Evolutionary conservation across 1,140 invertebrate species (phyloP).

Genomic region (Scaptodrosophila lebanonensis): DNA sequence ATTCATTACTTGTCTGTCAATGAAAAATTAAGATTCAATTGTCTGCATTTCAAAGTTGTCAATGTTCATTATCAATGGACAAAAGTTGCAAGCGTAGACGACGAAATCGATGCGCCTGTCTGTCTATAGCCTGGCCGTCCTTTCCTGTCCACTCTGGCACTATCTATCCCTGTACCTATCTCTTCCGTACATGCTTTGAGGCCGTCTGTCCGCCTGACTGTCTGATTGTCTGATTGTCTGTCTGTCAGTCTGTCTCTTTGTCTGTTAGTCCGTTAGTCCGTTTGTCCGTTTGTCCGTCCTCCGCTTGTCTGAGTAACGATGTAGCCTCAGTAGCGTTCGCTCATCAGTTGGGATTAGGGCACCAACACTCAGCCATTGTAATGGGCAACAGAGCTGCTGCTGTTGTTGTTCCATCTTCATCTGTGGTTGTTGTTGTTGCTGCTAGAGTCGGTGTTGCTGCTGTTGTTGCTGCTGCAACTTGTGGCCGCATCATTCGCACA

Average conservation of each 20-base stretch:
- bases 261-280: not conserved
- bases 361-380: not conserved
- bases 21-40: constrained; percentile 70
- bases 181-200: too few relatives aligned
- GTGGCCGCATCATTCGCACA: constrained; percentile 28
- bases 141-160: too few relatives aligned
- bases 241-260: not conserved
- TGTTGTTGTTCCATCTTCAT: too few relatives aligned
- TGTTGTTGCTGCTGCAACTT: constrained; percentile 7
- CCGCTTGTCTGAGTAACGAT: constrained; percentile 41
- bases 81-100: constrained; percentile 59
- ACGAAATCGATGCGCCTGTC: constrained; percentile 39
- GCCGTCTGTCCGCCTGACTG: too few relatives aligned
- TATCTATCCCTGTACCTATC: too few relatives aligned
- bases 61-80: constrained; percentile 65
- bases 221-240: constrained; percentile 3
- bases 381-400: too few relatives aligned
- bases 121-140: too few relatives aligned
- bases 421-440: too few relatives aligned
- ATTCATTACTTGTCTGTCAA: constrained; percentile 17
- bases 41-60: constrained; percentile 69
- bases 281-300: too few relatives aligned
- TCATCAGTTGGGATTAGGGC: constrained; percentile 42
- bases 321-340: constrained; percentile 39
- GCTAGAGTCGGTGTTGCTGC: not conserved